These are phyloP conservation scores for Lasioglossum leucozonium DNA, from an alignment of 2,888 invertebrate genomes.

Conservation along the genomic window DNA sequence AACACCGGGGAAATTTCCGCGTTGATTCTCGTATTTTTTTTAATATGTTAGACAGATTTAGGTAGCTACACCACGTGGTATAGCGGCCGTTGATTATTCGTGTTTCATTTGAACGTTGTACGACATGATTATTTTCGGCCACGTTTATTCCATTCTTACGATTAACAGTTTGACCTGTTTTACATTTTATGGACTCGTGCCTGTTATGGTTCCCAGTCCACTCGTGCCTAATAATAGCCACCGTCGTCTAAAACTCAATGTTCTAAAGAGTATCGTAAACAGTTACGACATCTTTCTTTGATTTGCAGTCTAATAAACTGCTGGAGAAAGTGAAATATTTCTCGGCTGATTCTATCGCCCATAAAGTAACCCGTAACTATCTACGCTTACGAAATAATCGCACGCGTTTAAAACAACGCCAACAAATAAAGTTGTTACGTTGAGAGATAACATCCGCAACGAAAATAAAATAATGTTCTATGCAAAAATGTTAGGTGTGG, in stretches of 20 bases:
- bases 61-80: too few relatives aligned
- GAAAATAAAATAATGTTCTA: background rate
- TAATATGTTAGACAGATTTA: background rate
- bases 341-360: background rate
- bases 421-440: background rate
- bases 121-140: background rate
- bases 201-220: background rate
- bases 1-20: background rate
- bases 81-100: too few relatives aligned
- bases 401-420: background rate
- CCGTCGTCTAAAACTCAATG: background rate
- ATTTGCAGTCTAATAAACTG: background rate
- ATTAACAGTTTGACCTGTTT: background rate
- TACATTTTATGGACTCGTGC: background rate
- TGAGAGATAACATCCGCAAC: background rate
- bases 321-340: background rate
- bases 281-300: background rate
- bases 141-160: background rate
- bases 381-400: background rate
- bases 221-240: background rate
- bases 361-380: background rate
- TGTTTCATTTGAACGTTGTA: too few relatives aligned
- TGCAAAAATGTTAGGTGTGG: background rate
- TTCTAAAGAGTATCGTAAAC: background rate
- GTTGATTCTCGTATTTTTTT: background rate